Percentiles rank a stretch among this genome's conserved stretches.
Evolutionary conservation across 2,113 vertebrate species (phyloP).

Genomic region (Ochotona princeps): DNA sequence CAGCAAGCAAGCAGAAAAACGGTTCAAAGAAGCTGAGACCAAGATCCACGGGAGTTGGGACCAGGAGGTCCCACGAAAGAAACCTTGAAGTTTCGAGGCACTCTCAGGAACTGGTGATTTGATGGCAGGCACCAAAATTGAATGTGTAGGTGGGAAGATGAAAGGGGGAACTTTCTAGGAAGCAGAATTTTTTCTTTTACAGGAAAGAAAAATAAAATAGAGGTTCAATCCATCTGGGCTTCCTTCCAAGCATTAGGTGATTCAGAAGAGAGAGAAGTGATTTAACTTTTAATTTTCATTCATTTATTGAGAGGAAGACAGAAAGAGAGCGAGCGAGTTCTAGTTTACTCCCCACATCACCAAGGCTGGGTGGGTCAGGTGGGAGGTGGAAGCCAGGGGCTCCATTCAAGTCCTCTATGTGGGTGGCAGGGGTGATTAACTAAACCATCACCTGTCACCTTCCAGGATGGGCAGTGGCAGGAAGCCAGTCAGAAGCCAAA

Average conservation of each 20-base stretch:
- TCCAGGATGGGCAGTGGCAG: too few species aligned
- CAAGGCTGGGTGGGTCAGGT: too few species aligned
- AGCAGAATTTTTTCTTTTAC: neutral
- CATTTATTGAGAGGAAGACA: too few species aligned
- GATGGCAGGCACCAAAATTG: slow-evolving; percentile 24
- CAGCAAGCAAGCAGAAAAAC: slow-evolving; percentile 18
- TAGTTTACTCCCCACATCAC: too few species aligned
- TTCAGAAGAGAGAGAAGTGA: neutral
- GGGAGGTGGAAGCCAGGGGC: too few species aligned
- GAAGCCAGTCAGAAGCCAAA: too few species aligned
- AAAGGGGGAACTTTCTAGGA: slow-evolving; percentile 46
- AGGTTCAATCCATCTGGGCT: neutral
- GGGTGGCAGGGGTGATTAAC: too few species aligned
- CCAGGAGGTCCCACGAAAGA: slow-evolving; percentile 43
- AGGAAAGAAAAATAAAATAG: neutral
- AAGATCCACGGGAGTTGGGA: neutral
- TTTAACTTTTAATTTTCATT: neutral
- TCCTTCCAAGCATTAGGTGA: neutral
- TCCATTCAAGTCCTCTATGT: too few species aligned
- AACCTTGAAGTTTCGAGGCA: slow-evolving; percentile 5
- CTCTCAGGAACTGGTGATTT: slow-evolving; percentile 50
- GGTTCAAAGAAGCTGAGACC: slow-evolving; percentile 23
- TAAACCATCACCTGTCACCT: too few species aligned
- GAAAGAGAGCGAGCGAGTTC: too few species aligned
- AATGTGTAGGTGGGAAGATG: neutral